These are phyloP conservation scores for Philereme transversata DNA, from an alignment of 2,888 invertebrate species.

Conservation along the genomic window DNA sequence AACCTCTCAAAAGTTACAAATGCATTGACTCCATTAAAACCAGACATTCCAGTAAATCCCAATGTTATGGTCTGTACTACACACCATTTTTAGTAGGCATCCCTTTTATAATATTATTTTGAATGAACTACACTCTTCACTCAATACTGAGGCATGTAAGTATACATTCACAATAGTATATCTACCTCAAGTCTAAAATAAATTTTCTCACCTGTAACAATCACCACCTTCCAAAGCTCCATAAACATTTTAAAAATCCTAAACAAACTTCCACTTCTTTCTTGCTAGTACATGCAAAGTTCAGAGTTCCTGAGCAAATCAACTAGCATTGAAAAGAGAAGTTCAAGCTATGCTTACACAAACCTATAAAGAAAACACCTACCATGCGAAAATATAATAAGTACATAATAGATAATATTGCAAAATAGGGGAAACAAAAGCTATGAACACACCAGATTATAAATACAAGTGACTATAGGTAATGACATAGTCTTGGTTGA, in stretches of 20 bases:
- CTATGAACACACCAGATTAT: constrained; percentile 75
- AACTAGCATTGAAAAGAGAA: constrained; percentile 11
- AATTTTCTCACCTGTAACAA: constrained; percentile 32
- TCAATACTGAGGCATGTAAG: too few species aligned
- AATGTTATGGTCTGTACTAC: too few species aligned
- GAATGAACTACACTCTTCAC: too few species aligned
- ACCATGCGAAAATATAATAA: constrained; percentile 14
- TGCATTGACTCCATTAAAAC: too few species aligned
- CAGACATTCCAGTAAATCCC: too few species aligned
- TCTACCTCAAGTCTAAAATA: not conserved
- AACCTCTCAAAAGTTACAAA: too few species aligned
- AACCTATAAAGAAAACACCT: constrained; percentile 21
- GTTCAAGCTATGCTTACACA: constrained; percentile 12
- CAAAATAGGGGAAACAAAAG: constrained; percentile 47
- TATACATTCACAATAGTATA: not conserved
- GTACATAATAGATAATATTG: constrained; percentile 11
- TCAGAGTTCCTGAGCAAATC: constrained; percentile 6
- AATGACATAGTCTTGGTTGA: too few species aligned
- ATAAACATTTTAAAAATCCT: constrained; percentile 15
- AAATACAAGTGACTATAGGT: constrained; percentile 9
- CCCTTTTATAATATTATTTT: too few species aligned
- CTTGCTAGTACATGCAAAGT: constrained; percentile 21
- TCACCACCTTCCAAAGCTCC: constrained; percentile 7
- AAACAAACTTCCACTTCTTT: constrained; percentile 24
- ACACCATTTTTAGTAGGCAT: too few species aligned